Base-by-base conservation (phyloP, 2,888 invertebrate genomes). In the Lypha dubia region DNA sequence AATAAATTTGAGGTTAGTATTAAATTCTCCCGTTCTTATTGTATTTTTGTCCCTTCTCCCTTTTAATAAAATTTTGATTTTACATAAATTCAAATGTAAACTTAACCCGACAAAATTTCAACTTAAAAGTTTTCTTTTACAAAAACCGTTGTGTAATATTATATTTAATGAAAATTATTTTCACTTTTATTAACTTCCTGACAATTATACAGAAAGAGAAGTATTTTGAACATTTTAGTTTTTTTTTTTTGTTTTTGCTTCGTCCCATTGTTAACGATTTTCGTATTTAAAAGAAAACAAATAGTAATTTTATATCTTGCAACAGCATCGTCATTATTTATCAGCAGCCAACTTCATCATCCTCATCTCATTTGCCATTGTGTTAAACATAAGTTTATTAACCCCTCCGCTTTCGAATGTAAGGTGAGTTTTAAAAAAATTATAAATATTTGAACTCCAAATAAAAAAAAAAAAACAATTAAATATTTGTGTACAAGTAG, bases 361-460 rank as follows among this genome's bases (percentile, higher is more conserved):
- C 56, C 22, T 44, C 24, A 44, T 17, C n/a, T n/a, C 22, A 44
- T 56, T 35, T 60, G 32, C 74, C 17, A 53, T 74, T 80, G 74
- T 74, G 24, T 11, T 41, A 65, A 71, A 53, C n/a, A n/a, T n/a
- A 81, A 56, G 80, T 81, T 74, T 41, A 81, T 63, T 62, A 75
- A 74, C 68, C 74, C 68, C 74, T 63, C 49, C 58, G 38, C 35
- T 58, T 56, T 56, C 56, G 28, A 75, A 32, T 56, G 17, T 24
- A 49, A 62, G 3, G 32, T 4, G 63, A 75, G 22, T 49, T 28
- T 1, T n/a, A 9, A 68, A 56, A 41, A 51, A 28, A 62, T 1
- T 8, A 28, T 22, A 32, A 41, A 62, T 41, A 13, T n/a, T n/a
- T 51, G 38, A 4, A 46, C 1, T 46, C 20, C 0, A 49, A n/a